Percentiles rank a stretch among this genome's conserved stretches.
Evolutionary conservation across 2,888 invertebrate genomes (phyloP).

Genomic region (Thymelicus sylvestris): DNA sequence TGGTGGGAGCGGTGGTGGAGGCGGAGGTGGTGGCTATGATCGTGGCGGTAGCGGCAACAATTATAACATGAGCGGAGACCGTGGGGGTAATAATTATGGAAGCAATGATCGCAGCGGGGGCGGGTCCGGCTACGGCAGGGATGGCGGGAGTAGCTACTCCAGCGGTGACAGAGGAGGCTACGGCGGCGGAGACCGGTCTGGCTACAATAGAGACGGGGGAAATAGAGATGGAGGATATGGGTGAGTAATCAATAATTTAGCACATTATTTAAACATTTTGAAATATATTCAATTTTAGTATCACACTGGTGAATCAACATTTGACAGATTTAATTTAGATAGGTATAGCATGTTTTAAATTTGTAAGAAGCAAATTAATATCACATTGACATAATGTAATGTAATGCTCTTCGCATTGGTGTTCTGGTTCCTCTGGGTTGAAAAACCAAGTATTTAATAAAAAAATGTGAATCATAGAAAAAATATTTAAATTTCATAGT

Average conservation of each 20-base stretch:
- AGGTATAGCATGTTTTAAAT: no score
- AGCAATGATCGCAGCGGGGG: conserved; percentile 74
- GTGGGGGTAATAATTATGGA: conserved; percentile 66
- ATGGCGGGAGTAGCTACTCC: conserved; percentile 68
- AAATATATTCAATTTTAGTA: no score
- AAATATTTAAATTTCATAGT: no score
- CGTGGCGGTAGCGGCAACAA: conserved; percentile 59
- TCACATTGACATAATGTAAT: no score
- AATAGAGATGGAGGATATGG: conserved; percentile 85
- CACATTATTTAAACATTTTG: background rate
- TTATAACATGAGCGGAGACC: conserved; percentile 66
- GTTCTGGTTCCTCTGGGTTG: no score
- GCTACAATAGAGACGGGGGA: conserved; percentile 85
- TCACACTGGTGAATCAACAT: no score
- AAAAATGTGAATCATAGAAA: no score
- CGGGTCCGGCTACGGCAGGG: conserved; percentile 62
- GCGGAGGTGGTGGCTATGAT: conserved; percentile 60
- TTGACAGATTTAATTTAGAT: no score
- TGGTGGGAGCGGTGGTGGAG: conserved; percentile 53
- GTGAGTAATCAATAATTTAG: conserved; percentile 68
- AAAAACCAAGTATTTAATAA: no score
- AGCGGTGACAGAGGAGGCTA: conserved; percentile 71
- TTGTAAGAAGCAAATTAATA: no score
- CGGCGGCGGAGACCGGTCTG: conserved; percentile 73
- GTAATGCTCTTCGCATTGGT: no score